Conservation (phyloP, 37 sponge, comb jelly and placozoan species). For the Diacarnus erythraeanus region DNA sequence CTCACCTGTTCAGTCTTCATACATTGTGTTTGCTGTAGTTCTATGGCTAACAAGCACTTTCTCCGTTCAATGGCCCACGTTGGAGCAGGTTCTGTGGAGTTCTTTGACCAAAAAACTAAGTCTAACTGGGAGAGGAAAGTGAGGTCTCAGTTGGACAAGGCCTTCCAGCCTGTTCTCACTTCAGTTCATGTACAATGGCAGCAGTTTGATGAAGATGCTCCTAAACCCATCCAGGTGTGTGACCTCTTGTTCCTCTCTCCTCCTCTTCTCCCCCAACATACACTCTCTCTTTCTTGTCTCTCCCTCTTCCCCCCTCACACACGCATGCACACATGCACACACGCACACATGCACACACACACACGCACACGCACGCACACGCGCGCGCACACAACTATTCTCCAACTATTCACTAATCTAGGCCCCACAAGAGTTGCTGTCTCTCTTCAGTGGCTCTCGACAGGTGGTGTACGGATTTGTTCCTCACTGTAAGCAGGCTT, state of each 20-base stretch:
- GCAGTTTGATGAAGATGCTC: slow-evolving; percentile 75
- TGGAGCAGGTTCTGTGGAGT: slow-evolving; percentile 84
- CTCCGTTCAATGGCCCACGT: slow-evolving; percentile 83
- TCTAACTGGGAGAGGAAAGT: slow-evolving; percentile 92
- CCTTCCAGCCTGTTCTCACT: slow-evolving; percentile 91
- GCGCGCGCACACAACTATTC: neutral
- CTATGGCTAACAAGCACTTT: slow-evolving; percentile 86
- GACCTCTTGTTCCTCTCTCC: no score
- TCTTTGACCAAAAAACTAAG: slow-evolving; percentile 87
- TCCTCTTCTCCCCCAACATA: neutral
- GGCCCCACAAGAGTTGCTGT: slow-evolving; percentile 88
- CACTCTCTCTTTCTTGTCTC: no score
- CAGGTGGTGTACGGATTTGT: slow-evolving; percentile 97
- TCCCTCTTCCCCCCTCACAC: slow-evolving; percentile 6
- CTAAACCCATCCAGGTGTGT: slow-evolving; percentile 67
- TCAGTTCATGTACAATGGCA: slow-evolving; percentile 88
- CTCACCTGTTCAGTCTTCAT: no score
- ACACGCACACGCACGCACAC: neutral
- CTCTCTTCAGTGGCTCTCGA: slow-evolving; percentile 88
- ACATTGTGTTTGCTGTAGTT: slow-evolving; percentile 42
- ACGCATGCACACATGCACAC: neutral
- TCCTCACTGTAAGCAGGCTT: slow-evolving; percentile 85
- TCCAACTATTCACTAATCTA: neutral
- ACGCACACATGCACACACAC: neutral
- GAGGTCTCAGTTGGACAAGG: slow-evolving; percentile 74